A percentile compares a stretch with the other conserved stretches of the same genome.
phyloP scores from a whole-genome alignment of 2,888 invertebrate genomes.

The Belgica antarctica region DNA sequence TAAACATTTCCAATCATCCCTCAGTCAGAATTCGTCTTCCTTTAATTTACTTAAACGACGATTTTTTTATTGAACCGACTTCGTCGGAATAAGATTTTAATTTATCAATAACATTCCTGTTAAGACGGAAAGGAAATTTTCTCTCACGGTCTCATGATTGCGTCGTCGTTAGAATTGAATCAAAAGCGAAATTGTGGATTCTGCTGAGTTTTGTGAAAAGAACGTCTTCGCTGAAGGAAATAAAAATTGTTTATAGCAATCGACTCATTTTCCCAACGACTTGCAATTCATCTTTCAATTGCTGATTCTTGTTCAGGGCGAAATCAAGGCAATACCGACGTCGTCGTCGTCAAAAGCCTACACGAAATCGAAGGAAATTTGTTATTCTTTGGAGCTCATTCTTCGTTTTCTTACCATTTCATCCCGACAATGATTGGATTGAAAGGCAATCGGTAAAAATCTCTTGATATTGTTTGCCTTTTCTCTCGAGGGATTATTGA shows the following conservation, averaged over 20 bases:
- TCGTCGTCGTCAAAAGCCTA: neutral
- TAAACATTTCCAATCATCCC: no score
- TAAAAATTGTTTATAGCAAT: slow-evolving; percentile 7
- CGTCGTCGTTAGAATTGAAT: neutral
- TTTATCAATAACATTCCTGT: neutral
- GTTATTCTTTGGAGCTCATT: neutral
- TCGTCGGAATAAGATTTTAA: no score
- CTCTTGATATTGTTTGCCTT: neutral
- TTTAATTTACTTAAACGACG: no score
- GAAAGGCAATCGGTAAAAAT: slow-evolving; percentile 17
- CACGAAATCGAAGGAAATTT: neutral
- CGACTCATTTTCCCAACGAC: neutral
- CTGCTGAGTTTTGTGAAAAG: no score
- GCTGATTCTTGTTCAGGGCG: neutral
- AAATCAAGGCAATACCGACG: no score
- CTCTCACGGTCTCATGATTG: neutral
- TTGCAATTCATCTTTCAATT: slow-evolving; percentile 11
- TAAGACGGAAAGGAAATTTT: no score
- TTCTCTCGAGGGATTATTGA: no score
- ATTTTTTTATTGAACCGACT: no score
- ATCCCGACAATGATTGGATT: neutral
- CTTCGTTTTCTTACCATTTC: neutral
- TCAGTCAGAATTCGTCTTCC: no score
- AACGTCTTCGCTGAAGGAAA: neutral
- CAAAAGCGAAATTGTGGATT: no score